phyloP scores from a whole-genome alignment of 1,140 invertebrate species.

The Calliphora vicina region DNA sequence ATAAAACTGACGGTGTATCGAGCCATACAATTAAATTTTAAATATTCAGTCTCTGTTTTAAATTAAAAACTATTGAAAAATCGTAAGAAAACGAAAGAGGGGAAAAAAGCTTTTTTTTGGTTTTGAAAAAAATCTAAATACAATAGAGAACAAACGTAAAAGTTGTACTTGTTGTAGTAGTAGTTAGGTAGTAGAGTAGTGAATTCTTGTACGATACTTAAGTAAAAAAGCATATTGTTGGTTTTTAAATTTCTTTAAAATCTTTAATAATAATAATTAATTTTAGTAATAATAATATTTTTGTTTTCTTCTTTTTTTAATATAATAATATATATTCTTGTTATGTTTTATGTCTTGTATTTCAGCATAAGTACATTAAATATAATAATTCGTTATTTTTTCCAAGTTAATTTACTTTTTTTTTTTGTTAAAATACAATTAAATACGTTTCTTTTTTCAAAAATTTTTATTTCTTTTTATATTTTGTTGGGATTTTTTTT shows the following conservation, averaged over 20 bases:
- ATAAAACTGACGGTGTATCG: not conserved
- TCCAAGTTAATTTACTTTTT: not conserved
- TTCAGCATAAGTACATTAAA: slow-evolving; percentile 19
- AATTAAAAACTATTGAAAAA: too few relatives aligned
- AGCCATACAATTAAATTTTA: not conserved
- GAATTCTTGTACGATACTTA: not conserved
- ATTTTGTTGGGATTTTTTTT: not conserved
- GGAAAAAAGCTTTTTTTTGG: not conserved
- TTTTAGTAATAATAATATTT: slow-evolving; percentile 28
- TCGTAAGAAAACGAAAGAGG: not conserved
- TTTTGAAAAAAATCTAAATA: not conserved
- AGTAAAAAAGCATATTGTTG: slow-evolving; percentile 30
- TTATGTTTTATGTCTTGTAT: not conserved
- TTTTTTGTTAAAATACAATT: slow-evolving; percentile 2
- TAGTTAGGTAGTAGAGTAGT: slow-evolving; percentile 17
- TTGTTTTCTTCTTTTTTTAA: not conserved
- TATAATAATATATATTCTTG: slow-evolving; percentile 24
- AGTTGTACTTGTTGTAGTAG: not conserved
- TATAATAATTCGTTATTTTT: not conserved
- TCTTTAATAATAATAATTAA: slow-evolving; percentile 25
- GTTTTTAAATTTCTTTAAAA: slow-evolving; percentile 33
- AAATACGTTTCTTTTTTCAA: slow-evolving; percentile 7
- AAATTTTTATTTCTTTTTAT: not conserved
- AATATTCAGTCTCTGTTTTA: too few relatives aligned
- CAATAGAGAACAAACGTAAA: slow-evolving; percentile 22